Base-by-base conservation (phyloP, 1,140 invertebrate genomes). In the Drosophila teissieri region DNA sequence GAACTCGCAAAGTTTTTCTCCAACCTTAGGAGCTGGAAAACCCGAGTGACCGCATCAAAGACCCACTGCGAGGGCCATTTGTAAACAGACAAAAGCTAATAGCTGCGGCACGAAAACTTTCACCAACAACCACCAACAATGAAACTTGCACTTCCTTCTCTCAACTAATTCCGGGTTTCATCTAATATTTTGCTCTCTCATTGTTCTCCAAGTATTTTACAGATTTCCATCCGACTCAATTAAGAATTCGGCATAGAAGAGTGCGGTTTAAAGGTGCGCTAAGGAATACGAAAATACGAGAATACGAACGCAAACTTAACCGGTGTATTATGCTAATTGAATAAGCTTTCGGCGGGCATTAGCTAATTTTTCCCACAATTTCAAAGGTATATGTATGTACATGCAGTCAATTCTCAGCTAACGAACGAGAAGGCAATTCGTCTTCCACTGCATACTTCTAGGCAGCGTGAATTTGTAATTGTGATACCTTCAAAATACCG, bases 11-110 rank as follows among this genome's bases (percentile, higher is more conserved):
- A 73, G 76, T 67, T 85, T 82, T 55, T 56, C 73, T 31, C 74
- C 49, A 52, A 54, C 53, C 52, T 54, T 51, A 34, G 27, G 60
- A 68, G 48, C 45, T 49, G 45, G 11, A 8, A 42, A 31, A 51
- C 61, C 31, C 46, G 62, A 60, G 46, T 81, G 64, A 88, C 83
- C 83, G 79, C 83, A 88, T 89, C 83, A 88, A 88, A 88, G 83
- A 68, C 64, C 55, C 67, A 44, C 46, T 65, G 60, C 64, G 19
- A 63, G 31, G 31, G 72, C 60, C 62, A 84, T 84, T 76, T 79
- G 80, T 61, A 75, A 80, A 37, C 74, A 70, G 69, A 72, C 79
- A 79, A 76, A 81, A 86, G 78, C 74, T 86, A 74, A 68, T 77
- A 56, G 78, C 78, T 75, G 48, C 61, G 54, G 48, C 64, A 54